These are phyloP conservation scores for Rattus rattus DNA, from an alignment of 2,113 vertebrate genomes.

Conservation along the genomic window DNA sequence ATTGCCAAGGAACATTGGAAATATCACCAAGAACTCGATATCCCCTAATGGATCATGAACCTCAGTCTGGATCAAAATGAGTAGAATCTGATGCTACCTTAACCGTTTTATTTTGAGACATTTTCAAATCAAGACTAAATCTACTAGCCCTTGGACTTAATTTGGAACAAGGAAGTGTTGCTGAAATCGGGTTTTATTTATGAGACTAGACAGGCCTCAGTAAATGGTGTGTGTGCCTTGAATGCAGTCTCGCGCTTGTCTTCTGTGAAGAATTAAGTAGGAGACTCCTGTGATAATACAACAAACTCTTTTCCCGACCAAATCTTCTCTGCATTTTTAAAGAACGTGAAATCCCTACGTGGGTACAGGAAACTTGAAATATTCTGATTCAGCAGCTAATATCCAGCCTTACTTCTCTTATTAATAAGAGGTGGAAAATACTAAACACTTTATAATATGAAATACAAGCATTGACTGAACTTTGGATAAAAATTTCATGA, in stretches of 20 bases:
- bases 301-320: neutral
- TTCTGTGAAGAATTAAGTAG: neutral
- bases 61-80: neutral
- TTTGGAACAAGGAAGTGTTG: neutral
- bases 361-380: neutral
- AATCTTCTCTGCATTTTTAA: neutral
- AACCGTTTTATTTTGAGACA: neutral
- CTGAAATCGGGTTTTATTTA: neutral
- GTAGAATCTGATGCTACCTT: neutral
- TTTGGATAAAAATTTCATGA: constrained; percentile 60
- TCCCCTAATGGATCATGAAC: neutral
- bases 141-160: neutral
- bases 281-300: neutral
- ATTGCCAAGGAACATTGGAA: neutral
- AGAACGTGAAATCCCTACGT: neutral
- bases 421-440: constrained; percentile 37
- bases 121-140: constrained; percentile 11
- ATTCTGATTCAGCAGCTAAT: neutral
- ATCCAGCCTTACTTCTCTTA: constrained; percentile 35
- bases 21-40: neutral
- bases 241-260: neutral
- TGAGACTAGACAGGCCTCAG: neutral
- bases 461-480: constrained; percentile 58
- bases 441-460: constrained; percentile 35
- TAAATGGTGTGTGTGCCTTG: neutral